Percentiles rank a stretch among this genome's conserved stretches.
Evolutionary conservation across 2,888 invertebrate species (phyloP).

Genomic region (Chironomus riparius): DNA sequence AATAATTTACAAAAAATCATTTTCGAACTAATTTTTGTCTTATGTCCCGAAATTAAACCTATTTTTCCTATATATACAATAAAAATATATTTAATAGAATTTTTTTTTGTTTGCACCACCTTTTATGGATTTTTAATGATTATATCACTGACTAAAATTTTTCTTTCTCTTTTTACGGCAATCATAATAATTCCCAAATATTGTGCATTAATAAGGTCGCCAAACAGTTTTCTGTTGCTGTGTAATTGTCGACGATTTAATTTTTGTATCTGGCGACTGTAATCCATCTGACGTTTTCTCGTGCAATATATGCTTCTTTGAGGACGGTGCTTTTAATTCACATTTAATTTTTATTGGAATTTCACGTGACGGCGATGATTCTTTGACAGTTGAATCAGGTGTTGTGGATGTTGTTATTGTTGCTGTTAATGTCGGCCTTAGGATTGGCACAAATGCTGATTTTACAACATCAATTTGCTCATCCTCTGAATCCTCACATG

Average conservation of each 20-base stretch:
- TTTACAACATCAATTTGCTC: constrained; percentile 67
- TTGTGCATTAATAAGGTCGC: constrained; percentile 55
- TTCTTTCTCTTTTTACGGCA: background rate
- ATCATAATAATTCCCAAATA: too few relatives aligned
- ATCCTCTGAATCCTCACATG: constrained; percentile 56
- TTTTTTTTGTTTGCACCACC: background rate
- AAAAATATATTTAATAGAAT: too few relatives aligned
- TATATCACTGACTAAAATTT: constrained; percentile 15
- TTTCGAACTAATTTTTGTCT: too few relatives aligned
- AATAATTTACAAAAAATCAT: too few relatives aligned
- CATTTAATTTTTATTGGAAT: constrained; percentile 32
- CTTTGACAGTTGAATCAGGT: constrained; percentile 32
- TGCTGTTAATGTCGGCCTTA: constrained; percentile 32
- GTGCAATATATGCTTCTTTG: constrained; percentile 42
- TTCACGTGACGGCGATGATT: constrained; percentile 14
- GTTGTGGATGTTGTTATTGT: constrained; percentile 15
- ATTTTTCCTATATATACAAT: too few relatives aligned
- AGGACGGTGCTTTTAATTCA: constrained; percentile 54
- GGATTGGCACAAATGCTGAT: constrained; percentile 62
- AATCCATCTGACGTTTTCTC: constrained; percentile 26
- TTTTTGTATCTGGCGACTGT: constrained; percentile 44
- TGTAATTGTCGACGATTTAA: constrained; percentile 47
- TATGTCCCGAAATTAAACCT: too few relatives aligned
- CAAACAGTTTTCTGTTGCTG: constrained; percentile 57
- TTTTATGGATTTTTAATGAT: background rate